Conservation (phyloP, 2,113 vertebrate species). For the Rhabdornis inornatus region DNA sequence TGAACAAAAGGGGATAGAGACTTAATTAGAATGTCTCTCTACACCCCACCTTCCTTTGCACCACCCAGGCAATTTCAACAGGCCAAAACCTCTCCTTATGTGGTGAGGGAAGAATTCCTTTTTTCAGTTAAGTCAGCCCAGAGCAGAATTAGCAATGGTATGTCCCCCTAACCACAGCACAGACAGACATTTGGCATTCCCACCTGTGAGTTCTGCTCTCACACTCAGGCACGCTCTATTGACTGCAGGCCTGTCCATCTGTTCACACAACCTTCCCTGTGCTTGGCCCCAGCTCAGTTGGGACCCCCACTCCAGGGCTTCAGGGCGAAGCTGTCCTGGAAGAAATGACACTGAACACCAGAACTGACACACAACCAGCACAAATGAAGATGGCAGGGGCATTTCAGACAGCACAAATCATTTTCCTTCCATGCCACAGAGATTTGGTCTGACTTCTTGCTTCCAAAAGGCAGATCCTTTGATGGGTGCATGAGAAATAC, state of each 20-base stretch:
- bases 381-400: neutral
- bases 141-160: conserved; percentile 63
- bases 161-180: conserved; percentile 55
- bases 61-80: conserved; percentile 57
- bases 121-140: conserved; percentile 52
- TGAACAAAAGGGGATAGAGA: conserved; percentile 64
- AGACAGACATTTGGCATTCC: conserved; percentile 60
- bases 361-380: neutral
- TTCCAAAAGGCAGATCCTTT: neutral
- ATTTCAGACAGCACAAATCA: neutral
- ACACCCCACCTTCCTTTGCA: conserved; percentile 43
- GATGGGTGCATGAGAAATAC: neutral
- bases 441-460: neutral
- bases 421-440: neutral
- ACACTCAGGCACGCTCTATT: neutral
- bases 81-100: conserved; percentile 57
- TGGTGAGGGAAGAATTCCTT: conserved; percentile 47
- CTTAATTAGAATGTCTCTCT: conserved; percentile 65
- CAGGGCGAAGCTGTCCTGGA: neutral
- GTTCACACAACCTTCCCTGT: conserved; percentile 5
- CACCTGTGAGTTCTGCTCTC: conserved; percentile 58
- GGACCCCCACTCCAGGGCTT: neutral
- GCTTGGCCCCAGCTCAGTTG: neutral
- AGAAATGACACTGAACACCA: neutral
- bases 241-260: conserved; percentile 18